Base-by-base conservation (phyloP, 2,797 vertebrate species). In the Phoxinus dragarum region DNA sequence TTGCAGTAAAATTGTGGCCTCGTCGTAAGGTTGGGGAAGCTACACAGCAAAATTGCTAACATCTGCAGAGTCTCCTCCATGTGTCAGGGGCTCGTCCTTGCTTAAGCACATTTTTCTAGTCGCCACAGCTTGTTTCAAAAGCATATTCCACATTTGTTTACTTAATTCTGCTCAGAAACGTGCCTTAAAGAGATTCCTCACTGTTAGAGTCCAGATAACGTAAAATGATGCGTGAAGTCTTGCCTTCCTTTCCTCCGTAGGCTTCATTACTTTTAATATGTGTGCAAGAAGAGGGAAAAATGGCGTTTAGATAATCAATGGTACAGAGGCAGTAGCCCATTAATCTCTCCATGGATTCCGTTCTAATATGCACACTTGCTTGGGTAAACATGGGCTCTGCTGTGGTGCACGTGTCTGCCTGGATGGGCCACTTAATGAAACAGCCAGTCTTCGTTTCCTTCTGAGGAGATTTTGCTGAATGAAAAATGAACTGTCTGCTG, bases 231-330 rank as follows among this genome's bases (percentile, higher is more conserved):
- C 94, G 92, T 96, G 95, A 96, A 95, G 93, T 92, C 92, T 67
- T 87, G 90, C 86, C 83, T 93, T 94, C 92, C 88, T 90, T 85
- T 93, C 91, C 86, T 93, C 93, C 93, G 91, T 92, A 95, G 94
- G 95, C 95, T 95, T 95, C 95, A 96, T 95, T 96, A 95, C 93
- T 94, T 95, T 96, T 95, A 95, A 96, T 96, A 96, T 95, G 93
- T 91, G 93, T 91, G 93, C 91, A 90, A 84, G 81, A 89, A 87
- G 85, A 90, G 83, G 75, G 90, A 88, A 92, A 93, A 93, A 94
- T 94, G 90, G 94, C 91, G 89, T 93, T 90, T 92, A 94, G 93
- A 95, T 96, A 96, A 96, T 96, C 95, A 95, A 95, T 95, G 94
- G 93, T 94, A 94, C 93, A 92, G 92, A 91, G 90, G 92, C 93